Base-by-base conservation (phyloP, 1,140 invertebrate genomes). In the Rhizoglyphus robini region DNA sequence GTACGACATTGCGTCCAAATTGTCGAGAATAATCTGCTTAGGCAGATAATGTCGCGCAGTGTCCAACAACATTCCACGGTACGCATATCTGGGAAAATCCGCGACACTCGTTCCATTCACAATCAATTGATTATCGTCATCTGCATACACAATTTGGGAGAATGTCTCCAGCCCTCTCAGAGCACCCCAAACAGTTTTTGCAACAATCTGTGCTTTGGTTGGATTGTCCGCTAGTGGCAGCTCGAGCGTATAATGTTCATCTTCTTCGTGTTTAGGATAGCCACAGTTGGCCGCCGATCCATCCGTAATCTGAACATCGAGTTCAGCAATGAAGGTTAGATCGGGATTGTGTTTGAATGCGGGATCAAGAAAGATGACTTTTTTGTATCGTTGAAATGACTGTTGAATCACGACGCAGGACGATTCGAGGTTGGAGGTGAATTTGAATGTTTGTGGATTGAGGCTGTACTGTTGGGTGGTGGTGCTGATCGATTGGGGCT, bases 21-120 rank as follows among this genome's bases (percentile, higher is more conserved):
- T 86, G 31, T 80, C 73, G 15, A 82, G 70, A 27, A 93, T 82
- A 36, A 81, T 81, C 1, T 72, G 59, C 1, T 87, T 68, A 0
- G 85, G 81, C 8, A 89, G 75, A 75, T 81, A 94, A 76, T 94
- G 90, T 5, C 90, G 79, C 1, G 87, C 81, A 1, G 88, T 90
- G 73, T 93, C 90, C 25, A 94, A 69, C 15, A 94, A 73, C 11
- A 93, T 74, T 1, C 88, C 89, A 49, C 90, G 81, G 72, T 88
- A 84, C 1, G 77, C 49, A 66, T 88, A 88, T 68, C 83, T 76
- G 0, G 90, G 89, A 27, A 75, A 81, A 74, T 93, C 89, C 30
- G 72, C 49, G 32, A 88, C 84, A 1, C 68, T 71, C 25, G 84
- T 84, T 18, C 73, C 71, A 67, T 78, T 79, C 2, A 81, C 70